Conservation (phyloP, 1,140 invertebrate genomes). For the Oryzaephilus surinamensis region DNA sequence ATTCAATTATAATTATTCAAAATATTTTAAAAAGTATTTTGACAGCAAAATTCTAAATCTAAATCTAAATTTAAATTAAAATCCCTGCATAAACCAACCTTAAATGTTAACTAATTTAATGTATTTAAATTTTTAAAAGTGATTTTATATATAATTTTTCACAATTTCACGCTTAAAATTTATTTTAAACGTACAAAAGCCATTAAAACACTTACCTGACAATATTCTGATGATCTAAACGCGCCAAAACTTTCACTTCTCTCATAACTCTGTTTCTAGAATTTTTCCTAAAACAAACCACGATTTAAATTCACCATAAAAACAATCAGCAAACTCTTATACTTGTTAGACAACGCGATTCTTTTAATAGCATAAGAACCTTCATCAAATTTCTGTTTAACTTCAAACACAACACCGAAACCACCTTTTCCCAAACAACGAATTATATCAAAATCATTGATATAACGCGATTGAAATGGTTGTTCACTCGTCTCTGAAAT, state of each 20-base stretch:
- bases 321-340: slow-evolving; percentile 10
- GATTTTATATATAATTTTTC: no score
- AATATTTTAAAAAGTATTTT: no score
- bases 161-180: no score
- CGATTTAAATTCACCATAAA: not conserved
- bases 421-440: slow-evolving; percentile 84
- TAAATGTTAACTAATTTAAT: no score
- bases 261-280: slow-evolving; percentile 58
- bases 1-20: no score
- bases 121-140: no score
- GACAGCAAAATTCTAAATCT: no score
- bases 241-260: slow-evolving; percentile 89
- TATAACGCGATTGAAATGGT: slow-evolving; percentile 67
- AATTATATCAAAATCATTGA: slow-evolving; percentile 77
- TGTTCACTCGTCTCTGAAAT: slow-evolving; percentile 10
- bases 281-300: slow-evolving; percentile 10
- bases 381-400: slow-evolving; percentile 89
- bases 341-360: slow-evolving; percentile 79
- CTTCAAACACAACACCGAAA: slow-evolving; percentile 95
- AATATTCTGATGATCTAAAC: slow-evolving; percentile 89
- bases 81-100: no score
- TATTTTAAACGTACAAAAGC: no score
- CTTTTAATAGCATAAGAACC: slow-evolving; percentile 92
- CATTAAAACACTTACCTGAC: no score
- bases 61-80: no score